Evolutionary conservation across 37 sponge, comb jelly and placozoan genomes (phyloP), one percentile per base, ranked within the genome.

Genomic region (Lycopodina hypogea): DNA sequence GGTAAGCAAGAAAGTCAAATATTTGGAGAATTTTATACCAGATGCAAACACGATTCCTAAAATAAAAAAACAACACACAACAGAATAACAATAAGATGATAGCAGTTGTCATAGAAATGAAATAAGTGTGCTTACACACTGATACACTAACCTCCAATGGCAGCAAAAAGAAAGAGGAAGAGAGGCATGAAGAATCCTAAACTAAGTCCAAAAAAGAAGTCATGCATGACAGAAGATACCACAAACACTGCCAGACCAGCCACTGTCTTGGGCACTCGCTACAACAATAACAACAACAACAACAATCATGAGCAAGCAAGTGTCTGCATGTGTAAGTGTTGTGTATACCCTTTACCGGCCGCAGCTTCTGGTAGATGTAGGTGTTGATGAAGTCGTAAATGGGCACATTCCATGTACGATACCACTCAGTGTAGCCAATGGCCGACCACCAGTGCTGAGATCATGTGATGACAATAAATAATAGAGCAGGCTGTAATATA

Each of bases 381-480:
- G 72, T 50, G 56, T 90, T 68, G 3, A 87, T 63, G 81, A 81
- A 94, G 57, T 94, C 91, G 74, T 94, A 56, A 11, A 90, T 73
- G 11, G 85, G 72, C 1, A 70, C 67, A 60, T 94, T 94, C 92
- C 95, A 94, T 77, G 67, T 87, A 21, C 95, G 91, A 62, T 90
- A 90, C 56, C 45, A 94, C 32, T 45, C 63, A 15, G 77, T 38
- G 21, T 56, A 90, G 26, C 60, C 38, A 0, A 41, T 41, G 66
- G 84, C 64, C 0, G 56, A 82, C 94, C 94, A 92, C 93, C 93
- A 92, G 59, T 88, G 85, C 93, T 92, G 26, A 73, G 7, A 30
- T 7, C 1, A 2, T 19, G 21, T 9, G 21, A 23, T 30, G 1
- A 28, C 33, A 56, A 22, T 36, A 32, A 3, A 34, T 26, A 42